Evolutionary conservation across 2,113 vertebrate genomes (phyloP), one percentile per base, ranked within the genome.

Genomic region (Anhinga rufa): DNA sequence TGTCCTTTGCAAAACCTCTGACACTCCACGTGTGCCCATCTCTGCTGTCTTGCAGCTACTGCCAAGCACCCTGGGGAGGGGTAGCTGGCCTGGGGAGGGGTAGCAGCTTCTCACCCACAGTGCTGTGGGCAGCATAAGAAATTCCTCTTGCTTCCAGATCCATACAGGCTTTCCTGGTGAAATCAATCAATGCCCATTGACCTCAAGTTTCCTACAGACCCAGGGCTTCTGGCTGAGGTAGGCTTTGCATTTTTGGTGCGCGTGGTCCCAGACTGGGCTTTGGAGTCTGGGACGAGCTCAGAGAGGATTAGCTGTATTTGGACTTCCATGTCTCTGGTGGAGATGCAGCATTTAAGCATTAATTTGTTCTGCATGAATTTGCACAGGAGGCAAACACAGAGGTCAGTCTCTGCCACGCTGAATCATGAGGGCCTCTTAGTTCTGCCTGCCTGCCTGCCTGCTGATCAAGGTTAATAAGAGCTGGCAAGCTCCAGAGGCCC

Each of bases 331-430:
- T 78, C 80, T 86, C 74, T 71, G 21, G 66, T 55, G 20, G 69
- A 95, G 70, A 88, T n/a, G 25, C 71, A 92, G 51, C 22, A 5
- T 84, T 90, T 86, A 72, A 77, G 78, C 83, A 74, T 82, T 79
- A 76, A 91, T 92, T 96, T 94, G 70, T 85, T 95, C 83, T 88
- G 82, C 88, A 79, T 91, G 75, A 74, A 65, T 93, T 95, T 96
- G 93, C 83, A 94, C 90, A 97, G 93, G 93, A 95, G 88, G 84
- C 79, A 85, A 75, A 75, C 80, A 46, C 54, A 92, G 74, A 93
- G 89, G 96, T 89, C 95, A 80, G 49, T 32, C 42, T 90, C 88
- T 92, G 95, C 86, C 75, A 70, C 17, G 0, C 2, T 77, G 92
- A 96, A 79, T 95, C 84, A 91, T 24, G 31, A 91, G 55, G n/a